Evolutionary conservation across 1,140 invertebrate species (phyloP).

Genomic region (Cepaea nemoralis): DNA sequence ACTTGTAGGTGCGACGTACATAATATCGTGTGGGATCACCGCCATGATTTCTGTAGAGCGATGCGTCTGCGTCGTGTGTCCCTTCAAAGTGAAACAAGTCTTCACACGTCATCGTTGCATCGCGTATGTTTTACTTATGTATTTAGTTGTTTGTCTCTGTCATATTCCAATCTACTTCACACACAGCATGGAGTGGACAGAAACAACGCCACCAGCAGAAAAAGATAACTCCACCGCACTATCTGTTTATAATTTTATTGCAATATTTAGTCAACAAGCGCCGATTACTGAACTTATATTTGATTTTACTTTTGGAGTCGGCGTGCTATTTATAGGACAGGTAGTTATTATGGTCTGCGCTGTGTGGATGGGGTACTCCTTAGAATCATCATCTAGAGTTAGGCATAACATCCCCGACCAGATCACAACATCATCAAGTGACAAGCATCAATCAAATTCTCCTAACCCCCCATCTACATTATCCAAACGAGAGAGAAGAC

Average conservation of each 20-base stretch:
- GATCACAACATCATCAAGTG: neutral
- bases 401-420: neutral
- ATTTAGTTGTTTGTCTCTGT: neutral
- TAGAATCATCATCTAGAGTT: neutral
- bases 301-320: neutral
- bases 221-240: neutral
- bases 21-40: slow-evolving; percentile 2
- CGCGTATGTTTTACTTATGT: neutral
- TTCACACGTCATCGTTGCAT: neutral
- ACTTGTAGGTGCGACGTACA: neutral
- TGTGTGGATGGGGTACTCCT: neutral
- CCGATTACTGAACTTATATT: neutral
- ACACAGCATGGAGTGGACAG: neutral
- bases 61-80: slow-evolving; percentile 3
- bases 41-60: slow-evolving; percentile 1
- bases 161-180: neutral
- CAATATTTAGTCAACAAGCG: neutral
- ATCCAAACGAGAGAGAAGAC: neutral
- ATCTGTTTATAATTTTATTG: neutral
- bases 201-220: too few relatives aligned
- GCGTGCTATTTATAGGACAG: neutral
- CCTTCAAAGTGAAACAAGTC: neutral
- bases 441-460: neutral
- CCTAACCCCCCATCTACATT: neutral
- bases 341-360: neutral